A percentile compares a stretch with the other conserved stretches of the same genome.
Conservation (phyloP, 2,888 invertebrate genomes). For the Drosophila emarginata region DNA sequence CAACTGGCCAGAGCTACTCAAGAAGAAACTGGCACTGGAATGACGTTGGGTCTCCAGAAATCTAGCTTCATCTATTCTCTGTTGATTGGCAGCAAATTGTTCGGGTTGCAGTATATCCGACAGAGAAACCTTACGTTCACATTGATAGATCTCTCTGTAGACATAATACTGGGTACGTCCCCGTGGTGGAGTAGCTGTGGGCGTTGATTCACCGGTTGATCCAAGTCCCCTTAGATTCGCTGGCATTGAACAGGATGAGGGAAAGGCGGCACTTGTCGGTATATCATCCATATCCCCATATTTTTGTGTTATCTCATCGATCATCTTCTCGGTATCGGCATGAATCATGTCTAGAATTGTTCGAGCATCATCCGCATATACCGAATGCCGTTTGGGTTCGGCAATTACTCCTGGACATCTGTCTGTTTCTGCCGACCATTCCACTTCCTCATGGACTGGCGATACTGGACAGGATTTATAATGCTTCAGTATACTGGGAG, state of each 20-base stretch:
- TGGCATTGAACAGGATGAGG: slow-evolving; percentile 79
- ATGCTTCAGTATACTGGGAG: slow-evolving; percentile 85
- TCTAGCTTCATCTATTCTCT: slow-evolving; percentile 77
- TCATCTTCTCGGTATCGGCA: slow-evolving; percentile 86
- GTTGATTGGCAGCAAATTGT: slow-evolving; percentile 79
- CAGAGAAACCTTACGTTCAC: slow-evolving; percentile 85
- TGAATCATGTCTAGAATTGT: slow-evolving; percentile 86
- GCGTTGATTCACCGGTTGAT: slow-evolving; percentile 83
- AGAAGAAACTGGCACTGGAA: slow-evolving; percentile 91
- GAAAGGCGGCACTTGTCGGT: slow-evolving; percentile 51
- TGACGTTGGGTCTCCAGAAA: slow-evolving; percentile 86
- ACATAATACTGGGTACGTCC: slow-evolving; percentile 90
- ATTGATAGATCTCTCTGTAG: slow-evolving; percentile 84
- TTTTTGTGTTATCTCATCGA: slow-evolving; percentile 86
- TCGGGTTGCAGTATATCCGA: slow-evolving; percentile 84
- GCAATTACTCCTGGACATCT: slow-evolving; percentile 62
- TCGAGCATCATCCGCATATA: slow-evolving; percentile 83
- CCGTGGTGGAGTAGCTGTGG: slow-evolving; percentile 54
- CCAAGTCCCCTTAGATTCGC: slow-evolving; percentile 64
- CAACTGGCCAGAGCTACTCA: slow-evolving; percentile 85
- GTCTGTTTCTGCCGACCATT: slow-evolving; percentile 83
- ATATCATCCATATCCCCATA: slow-evolving; percentile 85
- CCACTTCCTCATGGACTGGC: slow-evolving; percentile 91
- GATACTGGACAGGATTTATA: slow-evolving; percentile 92
- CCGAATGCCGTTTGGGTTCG: slow-evolving; percentile 82